Base-by-base conservation (phyloP, 2,888 invertebrate genomes). In the Tiliacea aurago region DNA sequence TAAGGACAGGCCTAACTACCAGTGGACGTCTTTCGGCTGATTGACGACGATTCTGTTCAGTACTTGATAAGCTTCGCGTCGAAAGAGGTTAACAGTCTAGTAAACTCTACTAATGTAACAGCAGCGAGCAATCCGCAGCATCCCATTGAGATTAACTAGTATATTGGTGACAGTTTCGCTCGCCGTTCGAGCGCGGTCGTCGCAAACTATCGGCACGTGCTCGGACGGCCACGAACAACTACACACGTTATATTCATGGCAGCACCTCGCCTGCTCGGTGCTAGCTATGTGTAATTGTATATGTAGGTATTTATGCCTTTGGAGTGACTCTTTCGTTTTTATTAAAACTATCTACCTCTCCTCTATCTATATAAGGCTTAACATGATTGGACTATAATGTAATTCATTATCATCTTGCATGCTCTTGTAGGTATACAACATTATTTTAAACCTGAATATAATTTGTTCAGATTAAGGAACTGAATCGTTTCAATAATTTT, bases 301-400 rank as follows among this genome's bases (percentile, higher is more conserved):
- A 37, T 37, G 43, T 15, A 33, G 5, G 10, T n/a, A 11, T 6
- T 4, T 20, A 13, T 13, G 28, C 20, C 5, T 20, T 5, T n/a
- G 41, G 9, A 65, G 20, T 20, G 9, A 49, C 20, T n/a, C 28
- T 15, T 51, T 45, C 15, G 11, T 20, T 23, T 53, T 65, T 65
- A 37, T 49, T 69, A 20, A 10, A 49, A 18, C 65, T 63, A 23
- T n/a, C n/a, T n/a, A n/a, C n/a, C n/a, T n/a, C n/a, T n/a, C n/a
- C n/a, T n/a, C n/a, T n/a, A n/a, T n/a, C n/a, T n/a, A n/a, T n/a
- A n/a, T n/a, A n/a, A n/a, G n/a, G n/a, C n/a, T n/a, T n/a, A n/a
- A n/a, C n/a, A n/a, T n/a, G n/a, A n/a, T n/a, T n/a, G n/a, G n/a
- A n/a, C n/a, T n/a, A n/a, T n/a, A n/a, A n/a, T n/a, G n/a, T n/a